phyloP scores from a whole-genome alignment of 2,113 vertebrate genomes.

The Podarcis raffonei region DNA sequence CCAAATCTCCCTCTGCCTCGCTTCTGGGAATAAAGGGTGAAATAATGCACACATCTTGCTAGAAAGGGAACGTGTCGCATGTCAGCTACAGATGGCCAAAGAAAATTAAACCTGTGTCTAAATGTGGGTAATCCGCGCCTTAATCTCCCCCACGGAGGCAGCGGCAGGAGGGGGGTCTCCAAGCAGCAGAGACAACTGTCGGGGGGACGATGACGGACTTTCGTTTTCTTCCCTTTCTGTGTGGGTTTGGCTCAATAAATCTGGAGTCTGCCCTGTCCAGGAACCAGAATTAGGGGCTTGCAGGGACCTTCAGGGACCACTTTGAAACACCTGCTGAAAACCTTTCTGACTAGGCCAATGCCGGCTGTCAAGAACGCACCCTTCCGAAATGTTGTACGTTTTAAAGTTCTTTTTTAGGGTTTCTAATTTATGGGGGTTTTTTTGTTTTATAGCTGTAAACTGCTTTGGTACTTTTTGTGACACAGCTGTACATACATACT shows the following conservation, averaged over 20 bases:
- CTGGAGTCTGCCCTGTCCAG: not conserved
- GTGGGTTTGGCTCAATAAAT: not conserved
- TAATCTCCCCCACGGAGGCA: not conserved
- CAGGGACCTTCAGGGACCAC: too few relatives aligned
- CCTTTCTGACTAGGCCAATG: too few relatives aligned
- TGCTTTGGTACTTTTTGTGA: too few relatives aligned
- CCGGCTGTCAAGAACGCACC: too few relatives aligned
- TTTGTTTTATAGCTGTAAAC: too few relatives aligned
- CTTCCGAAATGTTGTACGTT: too few relatives aligned
- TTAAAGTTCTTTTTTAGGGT: too few relatives aligned
- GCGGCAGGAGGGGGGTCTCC: not conserved
- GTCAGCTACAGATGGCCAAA: not conserved
- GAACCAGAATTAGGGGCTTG: not conserved
- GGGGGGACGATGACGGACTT: not conserved
- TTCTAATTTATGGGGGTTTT: too few relatives aligned
- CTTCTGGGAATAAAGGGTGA: not conserved
- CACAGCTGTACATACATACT: too few relatives aligned
- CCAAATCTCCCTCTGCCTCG: not conserved
- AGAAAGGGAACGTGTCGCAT: not conserved
- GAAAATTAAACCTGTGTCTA: conserved; percentile 13
- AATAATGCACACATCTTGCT: not conserved
- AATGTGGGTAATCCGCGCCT: not conserved
- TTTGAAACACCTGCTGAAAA: not conserved
- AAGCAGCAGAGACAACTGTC: not conserved
- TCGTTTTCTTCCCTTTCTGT: not conserved